Base-by-base conservation (phyloP, 2,113 vertebrate genomes). In the Chlorodrepanis virens region DNA sequence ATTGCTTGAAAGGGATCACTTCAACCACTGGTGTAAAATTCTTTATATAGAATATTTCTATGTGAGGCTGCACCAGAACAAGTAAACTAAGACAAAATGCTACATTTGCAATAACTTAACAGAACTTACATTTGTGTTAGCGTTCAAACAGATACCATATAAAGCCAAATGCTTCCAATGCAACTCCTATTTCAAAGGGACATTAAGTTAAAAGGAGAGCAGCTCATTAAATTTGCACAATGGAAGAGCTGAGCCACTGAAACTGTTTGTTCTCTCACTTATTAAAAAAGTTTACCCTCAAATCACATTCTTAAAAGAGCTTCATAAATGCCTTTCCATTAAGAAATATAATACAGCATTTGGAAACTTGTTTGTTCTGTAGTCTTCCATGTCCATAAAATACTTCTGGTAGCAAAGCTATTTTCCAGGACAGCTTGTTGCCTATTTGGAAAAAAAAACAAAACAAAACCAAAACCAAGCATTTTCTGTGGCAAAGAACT, bases 261-360 rank as follows among this genome's bases (percentile, higher is more conserved):
- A 95, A 96, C 47, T 86, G 60, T 91, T 95, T 95, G 53, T 81
- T 82, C 86, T 91, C 75, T 84, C 65, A 76, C 61, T 93, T 87
- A 63, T 33, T 91, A 87, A 76, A 60, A 78, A 92, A 95, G 31
- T 67, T 64, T 84, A 69, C 37, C 27, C 39, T 91, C 70, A 94
- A 93, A 94, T 82, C 74, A 61, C 1, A 2, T 59, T 92, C 86
- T 89, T 74, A 24, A 69, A 86, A 57, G 40, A 83, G 27, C 45
- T 92, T 78, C 59, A 77, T 77, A 88, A 91, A 95, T 52, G 47
- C 23, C 39, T 83, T 96, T 79, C 71, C 69, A 95, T 88, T 92
- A 80, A 94, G 31, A 74, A 88, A 70, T 33, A 39, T 29, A 89
- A 78, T 19, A 56, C 12, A 56, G 39, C 9, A 60, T 83, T 83